Conservation (phyloP, 2,113 vertebrate genomes). For the Micromys minutus region DNA sequence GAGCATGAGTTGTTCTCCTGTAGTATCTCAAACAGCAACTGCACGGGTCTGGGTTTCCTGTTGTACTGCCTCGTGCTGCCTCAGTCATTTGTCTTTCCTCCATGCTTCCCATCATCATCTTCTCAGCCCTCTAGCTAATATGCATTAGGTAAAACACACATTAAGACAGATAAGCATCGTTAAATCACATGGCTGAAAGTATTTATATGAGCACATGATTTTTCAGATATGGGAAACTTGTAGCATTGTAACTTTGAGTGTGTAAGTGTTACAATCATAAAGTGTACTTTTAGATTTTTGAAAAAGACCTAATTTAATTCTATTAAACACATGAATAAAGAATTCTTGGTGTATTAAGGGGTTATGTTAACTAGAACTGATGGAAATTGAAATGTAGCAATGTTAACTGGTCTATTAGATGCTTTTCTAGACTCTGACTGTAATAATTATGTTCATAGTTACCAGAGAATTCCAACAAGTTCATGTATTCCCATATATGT, state of each 20-base stretch:
- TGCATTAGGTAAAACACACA: neutral
- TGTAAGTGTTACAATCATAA: neutral
- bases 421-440: neutral
- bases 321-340: neutral
- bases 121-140: neutral
- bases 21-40: neutral
- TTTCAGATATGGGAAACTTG: neutral
- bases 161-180: neutral
- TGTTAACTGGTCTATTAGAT: neutral
- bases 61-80: neutral
- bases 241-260: neutral
- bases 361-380: neutral
- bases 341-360: slow-evolving; percentile 24
- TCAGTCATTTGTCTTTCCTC: neutral
- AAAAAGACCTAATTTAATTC: neutral
- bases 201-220: neutral
- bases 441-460: neutral
- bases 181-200: neutral
- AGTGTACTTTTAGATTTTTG: neutral
- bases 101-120: neutral
- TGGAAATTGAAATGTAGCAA: neutral
- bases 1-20: neutral
- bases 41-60: neutral
- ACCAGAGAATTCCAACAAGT: neutral
- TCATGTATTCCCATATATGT: neutral